Percentiles rank a stretch among this genome's conserved stretches.
These are phyloP conservation scores for Dryas iulia DNA, from an alignment of 1,140 invertebrate species.

Conservation along the genomic window DNA sequence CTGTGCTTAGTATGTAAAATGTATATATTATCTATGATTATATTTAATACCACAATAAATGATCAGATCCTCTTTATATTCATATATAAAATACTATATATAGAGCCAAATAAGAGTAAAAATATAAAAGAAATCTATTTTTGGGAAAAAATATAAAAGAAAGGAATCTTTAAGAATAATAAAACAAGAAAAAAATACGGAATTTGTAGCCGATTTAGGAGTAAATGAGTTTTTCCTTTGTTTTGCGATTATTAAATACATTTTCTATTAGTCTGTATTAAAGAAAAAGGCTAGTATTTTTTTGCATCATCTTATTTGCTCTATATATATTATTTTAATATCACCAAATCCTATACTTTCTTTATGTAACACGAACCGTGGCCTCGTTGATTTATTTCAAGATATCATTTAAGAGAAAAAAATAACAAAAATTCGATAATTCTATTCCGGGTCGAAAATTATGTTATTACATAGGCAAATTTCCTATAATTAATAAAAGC, in stretches of 20 bases:
- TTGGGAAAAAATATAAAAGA: too few relatives aligned
- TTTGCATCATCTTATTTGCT: not conserved
- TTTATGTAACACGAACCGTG: not conserved
- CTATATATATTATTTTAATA: not conserved
- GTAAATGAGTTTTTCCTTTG: too few relatives aligned
- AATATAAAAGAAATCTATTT: not conserved
- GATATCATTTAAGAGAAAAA: too few relatives aligned
- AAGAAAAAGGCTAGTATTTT: not conserved
- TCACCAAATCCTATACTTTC: not conserved
- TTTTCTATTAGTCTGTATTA: too few relatives aligned
- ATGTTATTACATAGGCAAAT: too few relatives aligned
- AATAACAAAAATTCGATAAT: too few relatives aligned
- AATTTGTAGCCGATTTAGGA: too few relatives aligned
- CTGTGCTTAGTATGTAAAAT: not conserved
- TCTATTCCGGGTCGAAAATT: too few relatives aligned
- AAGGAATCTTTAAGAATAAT: too few relatives aligned
- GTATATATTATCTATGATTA: slow-evolving; percentile 3
- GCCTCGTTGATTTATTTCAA: not conserved
- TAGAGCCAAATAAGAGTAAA: not conserved
- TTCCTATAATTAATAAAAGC: too few relatives aligned
- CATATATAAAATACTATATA: not conserved
- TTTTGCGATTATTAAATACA: too few relatives aligned
- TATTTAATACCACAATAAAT: slow-evolving; percentile 1
- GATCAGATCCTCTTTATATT: not conserved
- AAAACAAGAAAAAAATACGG: too few relatives aligned